These are phyloP conservation scores for Sterna hirundo DNA, from an alignment of 2,113 vertebrate genomes.

Conservation along the genomic window DNA sequence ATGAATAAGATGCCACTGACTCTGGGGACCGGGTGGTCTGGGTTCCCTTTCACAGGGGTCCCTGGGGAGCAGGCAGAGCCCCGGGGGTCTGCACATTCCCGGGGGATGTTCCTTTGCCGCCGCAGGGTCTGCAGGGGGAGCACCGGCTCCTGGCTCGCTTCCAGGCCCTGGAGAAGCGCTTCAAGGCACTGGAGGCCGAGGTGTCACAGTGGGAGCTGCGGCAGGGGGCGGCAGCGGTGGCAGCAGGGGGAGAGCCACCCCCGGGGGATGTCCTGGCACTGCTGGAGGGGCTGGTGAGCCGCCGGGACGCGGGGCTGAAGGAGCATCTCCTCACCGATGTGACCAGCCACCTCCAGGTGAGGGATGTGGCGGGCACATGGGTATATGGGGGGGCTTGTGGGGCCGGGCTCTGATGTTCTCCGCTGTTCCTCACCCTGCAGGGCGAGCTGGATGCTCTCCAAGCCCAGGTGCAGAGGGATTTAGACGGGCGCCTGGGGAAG, in stretches of 20 bases:
- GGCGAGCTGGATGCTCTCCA: constrained; percentile 53
- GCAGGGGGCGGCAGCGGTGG: neutral
- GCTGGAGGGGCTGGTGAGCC: constrained; percentile 73
- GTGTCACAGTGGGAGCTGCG: constrained; percentile 54
- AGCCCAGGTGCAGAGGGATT: constrained; percentile 61
- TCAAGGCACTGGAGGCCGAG: constrained; percentile 59
- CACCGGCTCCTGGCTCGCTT: constrained; percentile 67
- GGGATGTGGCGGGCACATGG: fast-evolving
- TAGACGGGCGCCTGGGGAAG: constrained; percentile 64
- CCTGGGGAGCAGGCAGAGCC: neutral
- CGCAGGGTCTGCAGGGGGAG: constrained; percentile 27
- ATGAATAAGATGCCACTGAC: neutral
- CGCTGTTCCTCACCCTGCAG: neutral
- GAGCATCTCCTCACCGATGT: constrained; percentile 53
- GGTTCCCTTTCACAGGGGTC: neutral
- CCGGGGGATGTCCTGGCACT: constrained; percentile 26
- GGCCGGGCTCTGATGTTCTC: neutral
- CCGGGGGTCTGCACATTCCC: fast-evolving
- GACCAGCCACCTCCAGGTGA: constrained; percentile 65
- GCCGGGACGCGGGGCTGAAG: constrained; percentile 53
- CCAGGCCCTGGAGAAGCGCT: constrained; percentile 74
- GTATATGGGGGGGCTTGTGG: fast-evolving
- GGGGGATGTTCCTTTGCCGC: fast-evolving
- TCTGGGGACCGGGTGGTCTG: neutral
- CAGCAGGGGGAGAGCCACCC: neutral